phyloP scores from a whole-genome alignment of 2,888 invertebrate genomes.

The Drosophila cognata region DNA sequence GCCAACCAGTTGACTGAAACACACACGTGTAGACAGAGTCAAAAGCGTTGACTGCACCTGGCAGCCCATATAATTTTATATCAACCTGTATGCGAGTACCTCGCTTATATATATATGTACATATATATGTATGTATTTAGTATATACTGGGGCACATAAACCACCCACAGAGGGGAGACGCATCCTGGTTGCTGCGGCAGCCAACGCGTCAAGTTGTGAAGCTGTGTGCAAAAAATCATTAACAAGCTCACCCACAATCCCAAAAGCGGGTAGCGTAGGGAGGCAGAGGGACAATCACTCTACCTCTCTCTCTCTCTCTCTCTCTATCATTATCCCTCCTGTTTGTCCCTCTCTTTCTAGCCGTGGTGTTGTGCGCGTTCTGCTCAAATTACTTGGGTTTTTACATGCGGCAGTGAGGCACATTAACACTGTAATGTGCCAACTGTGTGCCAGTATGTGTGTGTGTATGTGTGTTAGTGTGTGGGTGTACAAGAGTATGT shows the following conservation, averaged over 20 bases:
- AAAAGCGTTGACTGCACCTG: conserved; percentile 75
- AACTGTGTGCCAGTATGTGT: conserved; percentile 64
- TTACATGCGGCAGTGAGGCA: conserved; percentile 83
- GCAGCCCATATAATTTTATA: conserved; percentile 73
- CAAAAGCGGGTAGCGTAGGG: not conserved
- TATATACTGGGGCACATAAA: conserved; percentile 33
- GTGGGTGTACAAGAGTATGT: conserved; percentile 6
- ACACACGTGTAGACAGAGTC: conserved; percentile 41
- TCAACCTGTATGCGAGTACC: conserved; percentile 14
- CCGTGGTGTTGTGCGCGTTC: conserved; percentile 23
- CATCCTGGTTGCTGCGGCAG: conserved; percentile 26
- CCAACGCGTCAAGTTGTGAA: conserved; percentile 78
- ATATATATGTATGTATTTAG: conserved; percentile 16
- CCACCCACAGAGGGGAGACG: conserved; percentile 17
- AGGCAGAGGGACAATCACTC: conserved; percentile 4
- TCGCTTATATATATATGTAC: conserved; percentile 4
- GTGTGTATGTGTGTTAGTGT: conserved; percentile 21
- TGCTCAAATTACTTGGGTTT: conserved; percentile 79
- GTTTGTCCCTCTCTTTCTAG: conserved; percentile 15
- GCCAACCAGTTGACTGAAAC: conserved; percentile 21
- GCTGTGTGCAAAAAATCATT: conserved; percentile 83
- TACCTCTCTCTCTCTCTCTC: conserved; percentile 18
- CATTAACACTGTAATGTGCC: conserved; percentile 84
- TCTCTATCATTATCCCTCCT: not conserved
- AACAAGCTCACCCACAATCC: conserved; percentile 75